Evolutionary conservation across 2,888 invertebrate species (phyloP), one percentile per base, ranked within the genome.

Genomic region (Diaprepes abbreviatus): DNA sequence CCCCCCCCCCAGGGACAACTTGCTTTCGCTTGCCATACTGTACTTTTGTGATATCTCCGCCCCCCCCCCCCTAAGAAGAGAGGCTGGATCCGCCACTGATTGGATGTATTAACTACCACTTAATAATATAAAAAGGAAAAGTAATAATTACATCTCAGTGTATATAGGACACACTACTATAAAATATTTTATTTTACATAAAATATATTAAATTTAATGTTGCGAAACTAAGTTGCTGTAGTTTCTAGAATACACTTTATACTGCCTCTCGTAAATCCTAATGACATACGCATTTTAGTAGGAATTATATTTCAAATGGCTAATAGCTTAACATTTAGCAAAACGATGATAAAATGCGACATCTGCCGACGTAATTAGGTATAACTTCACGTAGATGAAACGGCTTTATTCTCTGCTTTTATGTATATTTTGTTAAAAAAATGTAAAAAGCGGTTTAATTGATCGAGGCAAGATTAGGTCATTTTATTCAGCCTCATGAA

Each of bases 311-410:
- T 50, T 14, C n/a, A 28, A 28, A 40, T 40, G 24, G 35, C 36
- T 33, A 50, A 50, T 50, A 36, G 62, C 45, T n/a, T 45, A 28
- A 52, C 62, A 52, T 63, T 63, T 52, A 36, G 21, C 62, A 52
- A 38, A 63, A 50, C 62, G 62, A 52, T 64, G 64, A 64, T 54
- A 55, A 64, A 64, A 35, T 55, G 64, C 40, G 64, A 31, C 64
- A 64, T 64, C 55, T 64, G 64, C 40, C 17, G 33, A 33, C 36
- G 55, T 64, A 64, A 55, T 64, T 64, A 63, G 40, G 36, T 52
- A 38, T 52, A 63, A 40, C 17, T 63, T 63, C 17, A 21, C 21
- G 21, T 21, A 19, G 43, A 19, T 43, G 1, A 21, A 21, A 43
- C 17, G 2, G 21, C 4, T n/a, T 21, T n/a, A 14, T 43, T 43